Percentiles rank a stretch among this genome's conserved stretches.
These are phyloP conservation scores for Pandemis heparana DNA, from an alignment of 2,888 invertebrate genomes.

Conservation along the genomic window DNA sequence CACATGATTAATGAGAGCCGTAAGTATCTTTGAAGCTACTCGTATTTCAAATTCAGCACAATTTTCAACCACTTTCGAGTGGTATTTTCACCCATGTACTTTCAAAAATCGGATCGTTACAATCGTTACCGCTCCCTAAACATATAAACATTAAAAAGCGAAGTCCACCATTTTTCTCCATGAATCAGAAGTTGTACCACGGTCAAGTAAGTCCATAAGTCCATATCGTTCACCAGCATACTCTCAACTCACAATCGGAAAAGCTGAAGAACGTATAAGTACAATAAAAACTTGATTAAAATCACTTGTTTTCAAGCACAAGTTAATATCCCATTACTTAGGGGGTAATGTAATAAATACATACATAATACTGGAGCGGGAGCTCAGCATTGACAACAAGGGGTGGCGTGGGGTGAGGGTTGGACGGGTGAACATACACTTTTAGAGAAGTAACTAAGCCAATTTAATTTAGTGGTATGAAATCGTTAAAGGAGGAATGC, in stretches of 20 bases:
- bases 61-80: too few species aligned
- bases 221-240: neutral
- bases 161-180: too few species aligned
- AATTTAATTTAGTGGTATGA: neutral
- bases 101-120: too few species aligned
- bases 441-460: constrained; percentile 2
- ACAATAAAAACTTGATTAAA: neutral
- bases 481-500: neutral
- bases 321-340: constrained; percentile 12
- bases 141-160: too few species aligned
- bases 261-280: neutral
- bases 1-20: too few species aligned
- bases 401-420: neutral
- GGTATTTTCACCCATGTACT: too few species aligned
- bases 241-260: neutral
- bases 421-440: neutral
- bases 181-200: too few species aligned
- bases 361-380: constrained; percentile 3
- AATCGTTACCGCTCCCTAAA: too few species aligned
- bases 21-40: too few species aligned
- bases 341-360: constrained; percentile 10
- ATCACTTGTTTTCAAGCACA: constrained; percentile 9
- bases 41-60: too few species aligned
- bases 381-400: constrained; percentile 1
- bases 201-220: neutral